A percentile compares a stretch with the other conserved stretches of the same genome.
phyloP scores from a whole-genome alignment of 2,113 vertebrate genomes.

The Bettongia penicillata region DNA sequence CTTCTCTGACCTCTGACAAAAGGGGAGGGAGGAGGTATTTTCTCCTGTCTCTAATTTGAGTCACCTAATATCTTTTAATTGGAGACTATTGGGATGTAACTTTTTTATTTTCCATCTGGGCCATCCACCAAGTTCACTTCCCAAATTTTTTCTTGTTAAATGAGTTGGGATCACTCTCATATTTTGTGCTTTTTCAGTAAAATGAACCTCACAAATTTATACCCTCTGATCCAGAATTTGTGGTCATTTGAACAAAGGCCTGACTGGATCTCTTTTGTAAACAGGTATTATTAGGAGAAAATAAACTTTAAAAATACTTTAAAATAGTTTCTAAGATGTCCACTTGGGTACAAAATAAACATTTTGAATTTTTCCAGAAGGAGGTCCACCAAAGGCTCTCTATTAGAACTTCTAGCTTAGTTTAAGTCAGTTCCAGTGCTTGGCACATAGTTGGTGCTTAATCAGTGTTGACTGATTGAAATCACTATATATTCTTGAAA shows the following conservation, averaged over 20 bases:
- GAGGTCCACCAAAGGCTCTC: neutral
- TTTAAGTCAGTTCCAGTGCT: neutral
- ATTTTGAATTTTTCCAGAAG: neutral
- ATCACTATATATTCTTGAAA: too few species aligned
- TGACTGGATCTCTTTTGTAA: neutral
- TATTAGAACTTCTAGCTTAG: neutral
- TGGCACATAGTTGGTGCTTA: neutral
- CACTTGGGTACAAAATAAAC: neutral
- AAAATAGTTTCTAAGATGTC: neutral
- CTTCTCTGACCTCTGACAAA: neutral
- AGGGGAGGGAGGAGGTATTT: too few species aligned
- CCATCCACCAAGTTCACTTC: neutral
- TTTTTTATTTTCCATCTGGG: neutral
- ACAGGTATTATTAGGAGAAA: neutral
- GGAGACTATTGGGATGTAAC: neutral
- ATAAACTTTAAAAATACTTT: neutral
- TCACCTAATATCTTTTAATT: neutral
- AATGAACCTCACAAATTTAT: too few species aligned
- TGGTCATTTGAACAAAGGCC: neutral
- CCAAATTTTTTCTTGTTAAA: neutral
- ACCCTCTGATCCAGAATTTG: neutral
- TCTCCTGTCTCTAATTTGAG: neutral
- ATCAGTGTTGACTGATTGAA: too few species aligned
- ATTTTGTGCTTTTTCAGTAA: neutral
- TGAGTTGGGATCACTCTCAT: neutral